A percentile compares a stretch with the other conserved stretches of the same genome.
Conservation (phyloP, 2,797 vertebrate genomes). For the Enteromius trimaculatus region DNA sequence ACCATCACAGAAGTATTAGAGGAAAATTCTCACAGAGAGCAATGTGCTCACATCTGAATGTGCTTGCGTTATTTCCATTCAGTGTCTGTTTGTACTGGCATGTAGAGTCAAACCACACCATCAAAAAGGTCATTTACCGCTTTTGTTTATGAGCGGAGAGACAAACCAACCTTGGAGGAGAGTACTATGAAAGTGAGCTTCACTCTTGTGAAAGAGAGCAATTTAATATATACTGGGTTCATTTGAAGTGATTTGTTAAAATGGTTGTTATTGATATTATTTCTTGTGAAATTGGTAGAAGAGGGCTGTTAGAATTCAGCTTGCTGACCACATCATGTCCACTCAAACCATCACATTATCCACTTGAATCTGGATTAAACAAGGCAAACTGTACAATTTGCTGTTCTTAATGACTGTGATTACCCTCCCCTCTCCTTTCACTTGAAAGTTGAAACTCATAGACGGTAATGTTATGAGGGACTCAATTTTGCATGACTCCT, state of each 20-base stretch:
- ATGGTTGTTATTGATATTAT: slow-evolving; percentile 2
- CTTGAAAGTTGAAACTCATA: slow-evolving; percentile 93
- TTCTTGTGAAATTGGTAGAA: background rate
- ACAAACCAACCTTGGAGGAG: background rate
- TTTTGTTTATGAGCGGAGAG: background rate
- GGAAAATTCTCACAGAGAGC: background rate
- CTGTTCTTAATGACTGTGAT: slow-evolving; percentile 51
- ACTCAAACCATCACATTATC: slow-evolving; percentile 43
- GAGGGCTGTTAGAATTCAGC: background rate
- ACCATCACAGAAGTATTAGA: background rate
- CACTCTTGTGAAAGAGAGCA: background rate
- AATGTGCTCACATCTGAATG: background rate
- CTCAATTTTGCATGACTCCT: slow-evolving; percentile 94
- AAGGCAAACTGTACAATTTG: slow-evolving; percentile 29
- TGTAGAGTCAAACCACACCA: background rate
- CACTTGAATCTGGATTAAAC: slow-evolving; percentile 27
- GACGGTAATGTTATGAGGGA: slow-evolving; percentile 95
- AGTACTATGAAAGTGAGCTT: too few species aligned
- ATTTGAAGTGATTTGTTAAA: background rate
- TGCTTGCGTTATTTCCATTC: background rate
- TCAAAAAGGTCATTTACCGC: background rate
- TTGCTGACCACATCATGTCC: background rate
- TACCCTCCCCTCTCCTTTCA: slow-evolving; percentile 56
- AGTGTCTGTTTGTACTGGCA: background rate
- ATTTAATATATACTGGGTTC: background rate